These are phyloP conservation scores for Psittacula derbiana DNA, from an alignment of 2,797 vertebrate species.

Conservation along the genomic window DNA sequence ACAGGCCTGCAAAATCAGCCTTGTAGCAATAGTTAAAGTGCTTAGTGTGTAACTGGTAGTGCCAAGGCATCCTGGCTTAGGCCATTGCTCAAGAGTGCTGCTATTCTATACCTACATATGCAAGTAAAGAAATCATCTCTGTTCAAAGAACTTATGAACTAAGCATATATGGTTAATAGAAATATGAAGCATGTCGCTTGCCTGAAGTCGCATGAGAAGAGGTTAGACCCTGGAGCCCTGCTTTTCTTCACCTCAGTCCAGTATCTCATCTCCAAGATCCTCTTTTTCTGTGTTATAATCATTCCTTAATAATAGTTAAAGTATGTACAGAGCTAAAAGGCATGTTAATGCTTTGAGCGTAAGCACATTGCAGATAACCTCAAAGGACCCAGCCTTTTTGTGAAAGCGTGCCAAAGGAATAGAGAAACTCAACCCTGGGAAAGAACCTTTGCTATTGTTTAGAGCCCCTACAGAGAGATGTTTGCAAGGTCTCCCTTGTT, in stretches of 20 bases:
- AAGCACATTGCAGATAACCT: slow-evolving; percentile 15
- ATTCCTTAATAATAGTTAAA: background rate
- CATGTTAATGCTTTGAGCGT: background rate
- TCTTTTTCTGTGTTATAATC: background rate
- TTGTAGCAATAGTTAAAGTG: background rate
- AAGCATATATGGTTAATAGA: background rate
- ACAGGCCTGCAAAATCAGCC: background rate
- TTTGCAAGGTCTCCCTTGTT: slow-evolving; percentile 5
- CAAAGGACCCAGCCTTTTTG: background rate
- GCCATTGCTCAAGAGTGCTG: background rate
- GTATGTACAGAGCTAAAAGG: background rate
- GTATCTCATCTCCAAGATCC: background rate
- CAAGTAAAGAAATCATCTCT: background rate
- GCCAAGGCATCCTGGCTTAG: background rate
- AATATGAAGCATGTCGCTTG: background rate
- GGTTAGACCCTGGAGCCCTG: background rate
- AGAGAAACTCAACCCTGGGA: slow-evolving; percentile 28
- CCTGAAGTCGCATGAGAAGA: background rate
- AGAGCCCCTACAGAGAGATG: background rate
- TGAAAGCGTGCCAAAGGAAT: slow-evolving; percentile 4
- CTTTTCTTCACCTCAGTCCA: background rate
- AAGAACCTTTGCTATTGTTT: slow-evolving; percentile 39
- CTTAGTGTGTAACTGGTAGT: background rate
- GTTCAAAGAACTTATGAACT: background rate
- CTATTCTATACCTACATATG: background rate